These are phyloP conservation scores for Hirtodrosophila alboralis DNA, from an alignment of 2,888 invertebrate species.

Conservation along the genomic window DNA sequence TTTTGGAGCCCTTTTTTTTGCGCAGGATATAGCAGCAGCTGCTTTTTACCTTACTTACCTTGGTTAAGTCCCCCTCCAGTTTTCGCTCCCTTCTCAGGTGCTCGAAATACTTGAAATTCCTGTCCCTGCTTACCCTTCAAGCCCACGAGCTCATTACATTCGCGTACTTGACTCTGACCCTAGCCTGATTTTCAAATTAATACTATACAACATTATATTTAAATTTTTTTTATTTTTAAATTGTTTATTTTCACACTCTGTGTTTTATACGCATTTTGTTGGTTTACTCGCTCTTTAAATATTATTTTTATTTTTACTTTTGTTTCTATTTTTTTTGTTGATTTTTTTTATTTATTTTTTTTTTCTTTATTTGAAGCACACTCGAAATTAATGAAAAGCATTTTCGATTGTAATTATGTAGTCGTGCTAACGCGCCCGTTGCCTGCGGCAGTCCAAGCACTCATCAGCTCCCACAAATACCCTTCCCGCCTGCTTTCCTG, in stretches of 20 bases:
- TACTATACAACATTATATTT: conserved; percentile 51
- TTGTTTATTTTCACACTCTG: background rate
- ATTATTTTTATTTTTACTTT: conserved; percentile 3
- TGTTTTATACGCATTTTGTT: conserved; percentile 4
- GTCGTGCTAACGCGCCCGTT: conserved; percentile 66
- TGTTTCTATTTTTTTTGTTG: conserved; percentile 9
- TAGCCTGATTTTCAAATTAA: conserved; percentile 28
- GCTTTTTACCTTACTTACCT: conserved; percentile 1
- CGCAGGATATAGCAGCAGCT: conserved; percentile 8
- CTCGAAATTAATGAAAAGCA: conserved; percentile 77
- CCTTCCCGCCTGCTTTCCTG: background rate
- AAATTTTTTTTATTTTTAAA: conserved; percentile 10
- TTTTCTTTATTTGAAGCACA: conserved; percentile 50
- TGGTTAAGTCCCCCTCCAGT: too few relatives aligned
- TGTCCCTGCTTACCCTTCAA: background rate
- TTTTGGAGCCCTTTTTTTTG: conserved; percentile 40
- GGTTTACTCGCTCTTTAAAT: background rate
- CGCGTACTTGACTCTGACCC: conserved; percentile 4
- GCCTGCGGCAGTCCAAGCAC: conserved; percentile 38
- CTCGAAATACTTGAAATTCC: too few relatives aligned
- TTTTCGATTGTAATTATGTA: conserved; percentile 77
- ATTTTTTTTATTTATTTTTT: background rate
- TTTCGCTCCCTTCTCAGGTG: too few relatives aligned
- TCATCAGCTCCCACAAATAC: conserved; percentile 37
- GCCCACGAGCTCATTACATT: background rate